phyloP scores from a whole-genome alignment of 2,797 vertebrate species.

The Gallinago nigripennis region DNA sequence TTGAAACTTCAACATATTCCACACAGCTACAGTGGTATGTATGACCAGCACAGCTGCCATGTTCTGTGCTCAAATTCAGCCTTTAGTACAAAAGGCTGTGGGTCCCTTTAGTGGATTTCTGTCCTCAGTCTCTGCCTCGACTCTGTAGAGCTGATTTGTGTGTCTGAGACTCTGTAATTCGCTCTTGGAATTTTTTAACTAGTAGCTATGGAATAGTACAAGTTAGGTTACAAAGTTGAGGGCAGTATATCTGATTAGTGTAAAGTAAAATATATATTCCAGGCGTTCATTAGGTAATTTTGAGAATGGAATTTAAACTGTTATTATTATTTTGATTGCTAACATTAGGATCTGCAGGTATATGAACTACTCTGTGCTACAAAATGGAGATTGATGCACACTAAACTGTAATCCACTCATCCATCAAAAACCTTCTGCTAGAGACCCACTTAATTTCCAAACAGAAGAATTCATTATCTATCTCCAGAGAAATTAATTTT shows the following conservation, averaged over 20 bases:
- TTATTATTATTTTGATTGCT: background rate
- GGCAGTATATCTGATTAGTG: background rate
- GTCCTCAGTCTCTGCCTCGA: background rate
- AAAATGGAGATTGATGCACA: background rate
- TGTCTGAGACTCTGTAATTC: background rate
- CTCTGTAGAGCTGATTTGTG: background rate
- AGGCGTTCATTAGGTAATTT: background rate
- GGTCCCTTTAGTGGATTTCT: background rate
- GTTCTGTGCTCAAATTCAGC: background rate
- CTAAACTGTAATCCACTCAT: background rate
- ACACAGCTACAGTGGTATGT: background rate
- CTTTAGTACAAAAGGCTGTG: background rate
- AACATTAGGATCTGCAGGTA: background rate
- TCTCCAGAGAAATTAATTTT: conserved; percentile 10
- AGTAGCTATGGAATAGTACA: background rate
- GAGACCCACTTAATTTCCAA: conserved; percentile 14
- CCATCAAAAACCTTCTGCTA: conserved; percentile 2
- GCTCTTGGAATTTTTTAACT: background rate
- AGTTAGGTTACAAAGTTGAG: background rate
- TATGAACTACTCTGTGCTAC: background rate
- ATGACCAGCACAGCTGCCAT: background rate
- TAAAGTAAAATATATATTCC: background rate
- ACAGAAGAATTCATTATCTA: conserved; percentile 23
- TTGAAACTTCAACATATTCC: background rate
- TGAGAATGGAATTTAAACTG: background rate